These are phyloP conservation scores for Ochropacha duplaris DNA, from an alignment of 2,888 invertebrate genomes.

Conservation along the genomic window DNA sequence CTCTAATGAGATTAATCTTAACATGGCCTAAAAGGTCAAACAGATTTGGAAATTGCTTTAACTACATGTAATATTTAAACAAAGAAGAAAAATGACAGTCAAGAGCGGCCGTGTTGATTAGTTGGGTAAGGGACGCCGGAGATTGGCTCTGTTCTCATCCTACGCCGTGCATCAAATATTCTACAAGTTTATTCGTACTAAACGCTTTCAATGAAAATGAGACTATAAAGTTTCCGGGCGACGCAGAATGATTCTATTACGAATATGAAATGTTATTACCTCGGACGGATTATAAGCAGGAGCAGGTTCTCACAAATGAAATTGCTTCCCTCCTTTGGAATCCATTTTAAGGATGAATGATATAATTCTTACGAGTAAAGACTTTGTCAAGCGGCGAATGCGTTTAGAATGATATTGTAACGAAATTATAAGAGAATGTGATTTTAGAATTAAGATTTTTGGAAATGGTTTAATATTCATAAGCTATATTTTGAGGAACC, in stretches of 20 bases:
- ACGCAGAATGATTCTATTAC: conserved; percentile 82
- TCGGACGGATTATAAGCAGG: conserved; percentile 82
- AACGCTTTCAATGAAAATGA: conserved; percentile 82
- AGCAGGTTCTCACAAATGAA: conserved; percentile 82
- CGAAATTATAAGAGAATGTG: conserved; percentile 17
- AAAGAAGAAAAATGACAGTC: conserved; percentile 46
- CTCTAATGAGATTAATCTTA: neutral
- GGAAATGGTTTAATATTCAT: neutral
- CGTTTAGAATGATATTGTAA: conserved; percentile 53
- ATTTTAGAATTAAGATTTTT: neutral
- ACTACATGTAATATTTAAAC: conserved; percentile 41
- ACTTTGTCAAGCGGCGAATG: conserved; percentile 70
- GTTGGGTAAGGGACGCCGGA: conserved; percentile 58
- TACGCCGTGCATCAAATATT: conserved; percentile 75
- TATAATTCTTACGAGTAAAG: conserved; percentile 79
- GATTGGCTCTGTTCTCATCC: conserved; percentile 61
- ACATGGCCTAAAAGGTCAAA: neutral
- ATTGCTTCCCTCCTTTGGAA: conserved; percentile 81
- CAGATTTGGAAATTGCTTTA: conserved; percentile 8
- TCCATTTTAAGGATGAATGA: conserved; percentile 81
- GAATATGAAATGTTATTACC: conserved; percentile 83
- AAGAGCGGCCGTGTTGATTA: conserved; percentile 56
- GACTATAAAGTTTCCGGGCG: conserved; percentile 81
- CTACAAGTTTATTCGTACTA: conserved; percentile 80
- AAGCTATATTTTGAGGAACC: neutral